phyloP scores from a whole-genome alignment of 2,113 vertebrate genomes.

The Eretmochelys imbricata region DNA sequence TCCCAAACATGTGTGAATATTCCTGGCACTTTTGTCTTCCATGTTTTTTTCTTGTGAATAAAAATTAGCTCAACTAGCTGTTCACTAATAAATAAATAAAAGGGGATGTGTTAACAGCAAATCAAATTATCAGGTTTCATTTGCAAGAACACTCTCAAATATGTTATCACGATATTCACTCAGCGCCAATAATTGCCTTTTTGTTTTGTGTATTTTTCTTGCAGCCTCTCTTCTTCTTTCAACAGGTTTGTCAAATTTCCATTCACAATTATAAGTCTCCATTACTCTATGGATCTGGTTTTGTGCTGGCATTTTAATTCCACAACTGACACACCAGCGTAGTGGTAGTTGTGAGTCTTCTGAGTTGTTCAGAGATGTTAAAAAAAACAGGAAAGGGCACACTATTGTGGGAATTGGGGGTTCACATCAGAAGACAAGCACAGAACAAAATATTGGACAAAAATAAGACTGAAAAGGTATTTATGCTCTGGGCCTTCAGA shows the following conservation, averaged over 20 bases:
- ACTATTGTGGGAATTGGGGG: background rate
- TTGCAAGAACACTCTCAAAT: background rate
- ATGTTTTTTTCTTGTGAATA: constrained; percentile 27
- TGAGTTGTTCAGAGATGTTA: background rate
- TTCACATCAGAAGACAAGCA: background rate
- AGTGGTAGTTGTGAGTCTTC: background rate
- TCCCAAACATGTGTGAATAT: background rate
- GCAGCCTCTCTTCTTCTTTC: background rate
- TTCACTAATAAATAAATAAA: background rate
- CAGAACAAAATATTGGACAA: background rate
- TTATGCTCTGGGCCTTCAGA: background rate
- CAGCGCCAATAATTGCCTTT: background rate
- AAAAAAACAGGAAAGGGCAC: background rate
- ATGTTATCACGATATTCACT: background rate
- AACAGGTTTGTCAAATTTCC: background rate
- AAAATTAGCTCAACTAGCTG: constrained; percentile 35
- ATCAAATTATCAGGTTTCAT: constrained; percentile 43
- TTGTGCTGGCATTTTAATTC: background rate
- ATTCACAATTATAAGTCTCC: background rate
- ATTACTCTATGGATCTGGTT: background rate
- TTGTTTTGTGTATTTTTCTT: background rate
- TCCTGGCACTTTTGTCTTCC: background rate
- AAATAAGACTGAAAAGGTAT: background rate
- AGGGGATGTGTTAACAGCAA: background rate
- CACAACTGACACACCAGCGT: background rate